phyloP scores from a whole-genome alignment of 1,140 invertebrate species.

The Saccostrea glomerata region DNA sequence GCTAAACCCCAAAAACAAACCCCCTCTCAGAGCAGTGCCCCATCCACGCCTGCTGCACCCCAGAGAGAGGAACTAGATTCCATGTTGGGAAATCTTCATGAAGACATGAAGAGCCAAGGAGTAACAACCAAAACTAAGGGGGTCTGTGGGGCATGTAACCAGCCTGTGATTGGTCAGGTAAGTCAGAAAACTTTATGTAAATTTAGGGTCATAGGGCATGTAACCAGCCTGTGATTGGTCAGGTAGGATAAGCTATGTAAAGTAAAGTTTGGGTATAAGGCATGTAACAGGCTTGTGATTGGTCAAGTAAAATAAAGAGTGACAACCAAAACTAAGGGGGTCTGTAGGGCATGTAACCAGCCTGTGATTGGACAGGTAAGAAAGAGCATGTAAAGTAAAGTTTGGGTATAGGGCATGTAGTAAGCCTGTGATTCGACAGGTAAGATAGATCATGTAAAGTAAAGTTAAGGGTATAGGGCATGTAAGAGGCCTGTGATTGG shows the following conservation, averaged over 20 bases:
- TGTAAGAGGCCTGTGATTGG: too few relatives aligned
- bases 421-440: too few relatives aligned
- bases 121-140: constrained; percentile 98
- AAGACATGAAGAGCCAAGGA: constrained; percentile 89
- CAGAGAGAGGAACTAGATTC: constrained; percentile 88
- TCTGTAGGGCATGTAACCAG: constrained; percentile 83
- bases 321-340: constrained; percentile 97
- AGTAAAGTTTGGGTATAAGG: too few relatives aligned
- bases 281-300: too few relatives aligned
- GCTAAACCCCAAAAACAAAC: constrained; percentile 74
- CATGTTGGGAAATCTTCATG: constrained; percentile 94
- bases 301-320: constrained; percentile 93
- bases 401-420: too few relatives aligned
- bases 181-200: background rate
- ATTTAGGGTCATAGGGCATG: too few relatives aligned
- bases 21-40: constrained; percentile 65
- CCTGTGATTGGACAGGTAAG: too few relatives aligned
- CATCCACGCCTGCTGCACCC: constrained; percentile 54
- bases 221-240: constrained; percentile 79
- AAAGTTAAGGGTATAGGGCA: too few relatives aligned
- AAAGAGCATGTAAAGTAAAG: too few relatives aligned
- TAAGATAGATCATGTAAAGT: too few relatives aligned
- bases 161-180: constrained; percentile 98
- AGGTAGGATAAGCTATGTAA: constrained; percentile 82
- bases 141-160: constrained; percentile 97